These are phyloP conservation scores for Aspidoscelis tigris DNA, from an alignment of 2,113 vertebrate species.

Conservation along the genomic window DNA sequence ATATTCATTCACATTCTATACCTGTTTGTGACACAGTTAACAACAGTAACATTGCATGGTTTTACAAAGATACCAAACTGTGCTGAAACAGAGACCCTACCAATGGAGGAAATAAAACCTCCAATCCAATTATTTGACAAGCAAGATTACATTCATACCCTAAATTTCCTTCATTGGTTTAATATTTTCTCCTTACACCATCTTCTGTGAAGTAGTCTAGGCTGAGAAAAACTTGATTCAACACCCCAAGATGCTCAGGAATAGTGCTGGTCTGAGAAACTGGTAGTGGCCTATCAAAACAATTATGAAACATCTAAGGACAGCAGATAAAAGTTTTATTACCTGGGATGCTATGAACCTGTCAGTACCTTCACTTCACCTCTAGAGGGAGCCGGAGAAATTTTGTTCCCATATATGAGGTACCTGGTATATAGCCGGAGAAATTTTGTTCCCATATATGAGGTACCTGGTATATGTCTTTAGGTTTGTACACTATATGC, in stretches of 20 bases:
- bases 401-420: conserved; percentile 18
- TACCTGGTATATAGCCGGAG: conserved; percentile 14
- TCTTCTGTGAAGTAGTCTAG: no score
- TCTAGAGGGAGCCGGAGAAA: conserved; percentile 27
- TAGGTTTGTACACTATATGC: not conserved
- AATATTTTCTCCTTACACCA: no score
- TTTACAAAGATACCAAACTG: not conserved
- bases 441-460: not conserved
- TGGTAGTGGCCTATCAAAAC: not conserved
- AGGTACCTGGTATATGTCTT: not conserved
- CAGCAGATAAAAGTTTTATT: not conserved
- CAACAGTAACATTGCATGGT: not conserved
- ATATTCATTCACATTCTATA: not conserved
- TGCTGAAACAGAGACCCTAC: not conserved
- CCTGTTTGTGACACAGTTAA: not conserved
- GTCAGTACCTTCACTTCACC: not conserved
- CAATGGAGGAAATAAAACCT: not conserved
- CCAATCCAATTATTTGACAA: not conserved
- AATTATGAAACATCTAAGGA: not conserved
- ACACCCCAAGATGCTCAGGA: no score
- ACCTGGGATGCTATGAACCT: not conserved
- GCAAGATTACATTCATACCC: not conserved
- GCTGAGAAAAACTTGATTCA: no score
- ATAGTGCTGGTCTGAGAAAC: not conserved
- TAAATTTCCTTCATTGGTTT: not conserved